Evolutionary conservation across 2,888 invertebrate genomes (phyloP), one percentile per base, ranked within the genome.

Genomic region (Punctoribates punctum): DNA sequence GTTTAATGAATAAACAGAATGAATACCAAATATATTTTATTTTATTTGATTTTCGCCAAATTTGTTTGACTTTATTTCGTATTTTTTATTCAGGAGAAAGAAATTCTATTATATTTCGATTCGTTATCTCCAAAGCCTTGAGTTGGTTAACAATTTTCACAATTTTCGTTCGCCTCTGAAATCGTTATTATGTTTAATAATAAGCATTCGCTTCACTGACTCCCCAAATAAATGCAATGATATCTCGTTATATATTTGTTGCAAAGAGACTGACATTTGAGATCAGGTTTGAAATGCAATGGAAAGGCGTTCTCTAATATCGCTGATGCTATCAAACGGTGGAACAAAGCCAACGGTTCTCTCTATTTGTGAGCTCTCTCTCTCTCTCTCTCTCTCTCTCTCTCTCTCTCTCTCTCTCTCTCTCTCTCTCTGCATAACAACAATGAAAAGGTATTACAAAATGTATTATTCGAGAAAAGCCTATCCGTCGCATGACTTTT

Each of bases 221-320:
- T 65, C 20, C 34, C 8, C 34, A 65, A 29, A 29, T 65, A 65
- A 65, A 29, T 65, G 3, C 27, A 65, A 65, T 65, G 65, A 65
- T 27, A 65, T 65, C 34, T 65, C 27, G 65, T 34, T 65, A 65
- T 17, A 65, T 65, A 42, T 42, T 42, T 42, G 42, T 65, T 65
- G 65, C 23, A 23, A 57, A 65, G 9, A 34, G 34, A 65, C 27
- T 62, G 65, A 65, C 65, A 65, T 65, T 65, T 65, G 65, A 65
- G 65, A 65, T 65, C 23, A 65, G 34, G 9, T 65, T 29, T n/a
- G 34, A 65, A 8, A n/a, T 17, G n/a, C 65, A 65, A n/a, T 65
- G 34, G 34, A 38, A 42, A 27, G n/a, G 65, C 38, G 34, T 65
- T 65, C 65, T 65, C 17, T 34, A 65, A 65, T 65, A 65, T 13